Conservation (phyloP, 1,140 invertebrate genomes). For the Sitobion miscanthi region DNA sequence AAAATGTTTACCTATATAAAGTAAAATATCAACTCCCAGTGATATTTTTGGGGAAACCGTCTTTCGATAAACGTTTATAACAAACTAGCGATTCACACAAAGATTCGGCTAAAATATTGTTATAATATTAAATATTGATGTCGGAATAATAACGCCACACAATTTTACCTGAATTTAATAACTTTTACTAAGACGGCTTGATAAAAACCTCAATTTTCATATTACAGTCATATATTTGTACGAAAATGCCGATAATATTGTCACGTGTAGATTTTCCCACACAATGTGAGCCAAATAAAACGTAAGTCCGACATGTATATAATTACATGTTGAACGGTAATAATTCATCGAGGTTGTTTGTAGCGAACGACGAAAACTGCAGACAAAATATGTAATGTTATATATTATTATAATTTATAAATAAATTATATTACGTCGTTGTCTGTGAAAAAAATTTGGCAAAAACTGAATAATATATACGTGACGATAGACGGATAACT, state of each 20-base stretch:
- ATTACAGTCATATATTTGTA: neutral
- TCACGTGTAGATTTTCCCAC: neutral
- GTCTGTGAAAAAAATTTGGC: neutral
- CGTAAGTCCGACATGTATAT: neutral
- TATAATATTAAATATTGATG: neutral
- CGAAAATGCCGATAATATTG: neutral
- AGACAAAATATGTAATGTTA: neutral
- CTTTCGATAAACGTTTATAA: neutral
- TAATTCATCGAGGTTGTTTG: neutral
- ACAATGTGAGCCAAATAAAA: too few relatives aligned
- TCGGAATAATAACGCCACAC: neutral
- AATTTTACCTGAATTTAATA: neutral
- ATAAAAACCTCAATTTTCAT: neutral
- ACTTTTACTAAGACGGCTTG: neutral
- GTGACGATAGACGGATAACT: neutral
- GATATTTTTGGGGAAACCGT: neutral
- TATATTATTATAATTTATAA: neutral
- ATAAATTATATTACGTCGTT: neutral
- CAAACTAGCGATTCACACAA: neutral
- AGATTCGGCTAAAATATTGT: neutral
- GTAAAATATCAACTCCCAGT: neutral
- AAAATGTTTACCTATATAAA: neutral
- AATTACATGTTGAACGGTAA: neutral
- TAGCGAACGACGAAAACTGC: neutral
- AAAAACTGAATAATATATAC: constrained; percentile 13